These are phyloP conservation scores for Delphinapterus leucas DNA, from an alignment of 2,113 vertebrate species.

Conservation along the genomic window DNA sequence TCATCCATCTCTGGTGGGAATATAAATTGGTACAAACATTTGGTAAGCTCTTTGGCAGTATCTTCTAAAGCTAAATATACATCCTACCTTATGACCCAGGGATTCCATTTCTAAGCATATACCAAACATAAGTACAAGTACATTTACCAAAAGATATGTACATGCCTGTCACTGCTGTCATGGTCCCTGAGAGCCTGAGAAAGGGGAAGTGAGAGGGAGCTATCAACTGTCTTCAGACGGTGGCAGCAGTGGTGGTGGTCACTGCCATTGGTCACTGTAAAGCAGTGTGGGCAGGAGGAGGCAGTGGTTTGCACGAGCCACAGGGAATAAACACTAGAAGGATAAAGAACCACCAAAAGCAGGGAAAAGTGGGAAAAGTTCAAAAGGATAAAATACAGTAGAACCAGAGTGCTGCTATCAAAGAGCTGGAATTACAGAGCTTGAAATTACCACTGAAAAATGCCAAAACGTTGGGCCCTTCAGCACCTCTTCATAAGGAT, in stretches of 20 bases:
- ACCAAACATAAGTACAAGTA: neutral
- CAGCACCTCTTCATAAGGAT: neutral
- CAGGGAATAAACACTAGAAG: neutral
- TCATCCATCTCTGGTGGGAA: neutral
- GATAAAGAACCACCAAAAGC: neutral
- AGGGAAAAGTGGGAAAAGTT: neutral
- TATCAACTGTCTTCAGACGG: neutral
- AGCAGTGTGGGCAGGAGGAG: neutral
- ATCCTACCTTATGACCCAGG: neutral
- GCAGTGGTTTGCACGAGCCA: neutral
- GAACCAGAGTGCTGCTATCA: neutral
- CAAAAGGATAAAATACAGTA: conserved; percentile 17
- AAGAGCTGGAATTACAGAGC: neutral
- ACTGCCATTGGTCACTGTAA: neutral
- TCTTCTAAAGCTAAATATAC: neutral
- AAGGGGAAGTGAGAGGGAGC: neutral
- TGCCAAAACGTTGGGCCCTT: neutral
- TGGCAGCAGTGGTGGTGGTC: neutral
- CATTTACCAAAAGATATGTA: neutral
- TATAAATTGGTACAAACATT: neutral
- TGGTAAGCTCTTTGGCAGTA: neutral
- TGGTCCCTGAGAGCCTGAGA: neutral
- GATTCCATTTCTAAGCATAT: neutral
- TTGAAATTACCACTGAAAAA: conserved; percentile 38
- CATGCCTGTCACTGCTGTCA: neutral